Base-by-base conservation (phyloP, 2,888 invertebrate species). In the Onchidella celtica region DNA sequence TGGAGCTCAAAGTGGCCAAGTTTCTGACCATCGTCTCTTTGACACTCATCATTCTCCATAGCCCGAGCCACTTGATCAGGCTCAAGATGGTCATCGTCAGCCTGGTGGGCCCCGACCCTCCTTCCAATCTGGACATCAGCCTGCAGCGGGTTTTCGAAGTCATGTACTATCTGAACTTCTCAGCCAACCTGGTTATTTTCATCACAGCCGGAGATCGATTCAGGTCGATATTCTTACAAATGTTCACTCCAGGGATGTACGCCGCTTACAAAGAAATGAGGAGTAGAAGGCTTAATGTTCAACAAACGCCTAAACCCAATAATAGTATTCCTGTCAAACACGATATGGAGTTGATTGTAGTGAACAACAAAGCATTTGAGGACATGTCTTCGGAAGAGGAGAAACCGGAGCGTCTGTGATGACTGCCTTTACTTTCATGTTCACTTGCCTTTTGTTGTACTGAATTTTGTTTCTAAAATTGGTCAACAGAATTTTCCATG, bases 31-130 rank as follows among this genome's bases (percentile, higher is more conserved):
- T 86, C 6, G 87, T 89, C 1, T 85, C 88, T 3, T 72, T 88
- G 32, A 83, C 86, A 29, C 87, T 88, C 47, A 83, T 88, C 40
- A 73, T 86, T 61, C 79, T 89, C 9, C 87, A 87, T 79, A 83
- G 87, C 32, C 89, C 89, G n/a, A 86, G 85, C 6, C 88, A 89
- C 73, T 84, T 88, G 27, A 87, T 87, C 34, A 70, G 82, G 21
- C 77, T 84, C 9, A 84, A 84, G 63, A 68, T 82, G 75, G 72
- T 84, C 40, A 61, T 82, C 9, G 66, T 57, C 47, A 66, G 57
- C 21, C 47, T 66, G 14, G 34, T 66, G 17, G 57, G 57, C 57
- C 40, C 24, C 63, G 21, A 47, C 1, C 32, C 24, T 3, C 59
- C 69, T 36, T 40, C 79, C 0, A n/a, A 47, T 29, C 24, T 61